phyloP scores from a whole-genome alignment of 2,797 vertebrate genomes.

The Iguana delicatissima region DNA sequence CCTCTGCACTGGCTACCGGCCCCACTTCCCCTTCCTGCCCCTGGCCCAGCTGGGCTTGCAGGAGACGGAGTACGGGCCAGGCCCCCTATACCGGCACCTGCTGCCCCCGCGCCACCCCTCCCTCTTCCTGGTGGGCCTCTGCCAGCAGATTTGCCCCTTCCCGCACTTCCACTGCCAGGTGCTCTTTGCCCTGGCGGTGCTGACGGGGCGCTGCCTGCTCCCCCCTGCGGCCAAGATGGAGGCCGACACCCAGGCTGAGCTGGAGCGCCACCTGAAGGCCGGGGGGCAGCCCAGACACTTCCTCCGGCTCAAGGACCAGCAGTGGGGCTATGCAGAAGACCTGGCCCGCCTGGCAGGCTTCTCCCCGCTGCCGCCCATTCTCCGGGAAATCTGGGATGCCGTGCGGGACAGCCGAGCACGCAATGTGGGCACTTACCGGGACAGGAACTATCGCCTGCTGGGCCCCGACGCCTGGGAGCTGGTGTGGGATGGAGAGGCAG shows the following conservation, averaged over 20 bases:
- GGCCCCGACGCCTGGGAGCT: conserved; percentile 25
- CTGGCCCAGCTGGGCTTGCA: conserved; percentile 57
- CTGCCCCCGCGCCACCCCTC: conserved; percentile 80
- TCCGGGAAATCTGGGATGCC: conserved; percentile 75
- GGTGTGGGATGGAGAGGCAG: neutral
- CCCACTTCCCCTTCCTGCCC: conserved; percentile 79
- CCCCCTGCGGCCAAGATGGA: conserved; percentile 79
- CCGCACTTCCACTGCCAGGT: conserved; percentile 84
- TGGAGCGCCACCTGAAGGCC: conserved; percentile 45
- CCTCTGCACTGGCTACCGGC: conserved; percentile 86
- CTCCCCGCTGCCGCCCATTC: conserved; percentile 66
- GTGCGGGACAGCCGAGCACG: neutral
- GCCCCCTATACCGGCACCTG: conserved; percentile 80
- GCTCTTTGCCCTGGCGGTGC: conserved; percentile 70
- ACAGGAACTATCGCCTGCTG: conserved; percentile 37
- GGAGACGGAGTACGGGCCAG: conserved; percentile 72
- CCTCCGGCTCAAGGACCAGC: conserved; percentile 72
- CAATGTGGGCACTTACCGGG: conserved; percentile 1
- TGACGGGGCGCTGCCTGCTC: conserved; percentile 75
- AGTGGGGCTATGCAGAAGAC: conserved; percentile 81
- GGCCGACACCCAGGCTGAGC: conserved; percentile 56
- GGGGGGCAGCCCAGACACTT: conserved; percentile 77
- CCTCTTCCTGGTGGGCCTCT: conserved; percentile 83
- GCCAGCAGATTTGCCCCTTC: conserved; percentile 84
- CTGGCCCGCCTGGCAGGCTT: conserved; percentile 76